These are phyloP conservation scores for Timema podura DNA, from an alignment of 2,888 invertebrate genomes.

Conservation along the genomic window DNA sequence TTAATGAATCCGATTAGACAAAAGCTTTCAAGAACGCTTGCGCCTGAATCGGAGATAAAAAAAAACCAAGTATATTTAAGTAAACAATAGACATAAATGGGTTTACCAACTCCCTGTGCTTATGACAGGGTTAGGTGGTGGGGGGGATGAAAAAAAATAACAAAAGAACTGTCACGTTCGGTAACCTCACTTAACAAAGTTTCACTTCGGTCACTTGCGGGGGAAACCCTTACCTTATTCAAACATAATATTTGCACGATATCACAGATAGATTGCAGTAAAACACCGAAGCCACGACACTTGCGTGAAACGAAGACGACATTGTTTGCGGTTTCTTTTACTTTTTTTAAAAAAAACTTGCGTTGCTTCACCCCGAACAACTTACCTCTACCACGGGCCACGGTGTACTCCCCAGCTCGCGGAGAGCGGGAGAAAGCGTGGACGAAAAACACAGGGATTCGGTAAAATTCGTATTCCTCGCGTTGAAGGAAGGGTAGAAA, in stretches of 20 bases:
- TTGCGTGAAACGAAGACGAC: constrained; percentile 23
- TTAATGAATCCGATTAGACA: constrained; percentile 58
- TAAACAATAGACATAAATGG: constrained; percentile 33
- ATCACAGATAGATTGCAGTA: constrained; percentile 27
- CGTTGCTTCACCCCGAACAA: constrained; percentile 12
- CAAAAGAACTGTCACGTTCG: constrained; percentile 27
- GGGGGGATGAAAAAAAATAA: constrained; percentile 23
- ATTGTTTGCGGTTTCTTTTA: not conserved
- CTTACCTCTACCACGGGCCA: constrained; percentile 25
- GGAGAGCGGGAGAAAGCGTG: constrained; percentile 46
- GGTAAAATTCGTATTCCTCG: constrained; percentile 10
- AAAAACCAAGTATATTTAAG: constrained; percentile 33
- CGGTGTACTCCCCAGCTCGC: constrained; percentile 30
- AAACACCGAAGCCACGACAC: constrained; percentile 22
- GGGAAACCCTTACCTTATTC: constrained; percentile 21
- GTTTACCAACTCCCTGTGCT: constrained; percentile 31
- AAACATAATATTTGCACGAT: constrained; percentile 19
- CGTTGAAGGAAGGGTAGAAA: too few relatives aligned
- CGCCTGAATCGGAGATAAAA: constrained; percentile 30
- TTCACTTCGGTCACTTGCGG: too few relatives aligned
- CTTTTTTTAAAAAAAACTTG: too few relatives aligned
- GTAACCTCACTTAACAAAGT: not conserved
- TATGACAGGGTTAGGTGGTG: too few relatives aligned
- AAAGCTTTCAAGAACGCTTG: constrained; percentile 34
- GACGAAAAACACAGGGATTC: constrained; percentile 37